These are phyloP conservation scores for Siniperca knerii DNA, from an alignment of 2,113 vertebrate genomes.

Conservation along the genomic window DNA sequence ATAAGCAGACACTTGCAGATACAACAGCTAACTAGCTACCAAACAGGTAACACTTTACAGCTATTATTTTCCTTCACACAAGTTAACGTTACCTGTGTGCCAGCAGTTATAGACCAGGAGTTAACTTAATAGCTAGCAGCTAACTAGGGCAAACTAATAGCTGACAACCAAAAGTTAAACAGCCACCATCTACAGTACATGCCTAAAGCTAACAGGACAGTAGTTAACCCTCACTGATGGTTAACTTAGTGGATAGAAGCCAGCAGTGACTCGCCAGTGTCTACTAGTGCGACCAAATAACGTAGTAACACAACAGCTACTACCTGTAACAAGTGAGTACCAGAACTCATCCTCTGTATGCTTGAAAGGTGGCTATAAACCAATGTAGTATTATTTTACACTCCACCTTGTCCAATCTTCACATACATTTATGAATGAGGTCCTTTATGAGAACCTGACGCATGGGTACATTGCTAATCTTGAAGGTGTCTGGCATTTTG, in stretches of 20 bases:
- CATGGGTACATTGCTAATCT: not conserved
- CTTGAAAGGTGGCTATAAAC: not conserved
- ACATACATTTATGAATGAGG: not conserved
- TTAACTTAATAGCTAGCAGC: not conserved
- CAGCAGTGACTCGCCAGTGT: slow-evolving; percentile 1
- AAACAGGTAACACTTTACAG: slow-evolving; percentile 5
- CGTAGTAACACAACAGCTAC: not conserved
- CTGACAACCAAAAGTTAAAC: slow-evolving; percentile 33
- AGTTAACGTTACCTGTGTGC: not conserved
- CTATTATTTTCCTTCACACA: not conserved
- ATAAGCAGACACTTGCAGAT: slow-evolving; percentile 23
- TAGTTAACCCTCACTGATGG: not conserved
- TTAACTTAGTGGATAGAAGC: not conserved
- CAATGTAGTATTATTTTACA: not conserved
- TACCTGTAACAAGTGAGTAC: not conserved
- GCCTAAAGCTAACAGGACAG: slow-evolving; percentile 37
- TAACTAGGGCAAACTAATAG: slow-evolving; percentile 8
- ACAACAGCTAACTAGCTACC: not conserved
- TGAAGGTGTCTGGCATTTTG: not conserved
- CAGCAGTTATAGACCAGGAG: not conserved
- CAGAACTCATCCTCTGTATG: not conserved
- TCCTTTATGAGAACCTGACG: not conserved
- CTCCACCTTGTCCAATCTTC: not conserved
- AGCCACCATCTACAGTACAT: not conserved
- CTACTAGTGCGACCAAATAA: not conserved